Conservation (phyloP, 2,113 vertebrate species). For the Pelecanoides urinatrix region DNA sequence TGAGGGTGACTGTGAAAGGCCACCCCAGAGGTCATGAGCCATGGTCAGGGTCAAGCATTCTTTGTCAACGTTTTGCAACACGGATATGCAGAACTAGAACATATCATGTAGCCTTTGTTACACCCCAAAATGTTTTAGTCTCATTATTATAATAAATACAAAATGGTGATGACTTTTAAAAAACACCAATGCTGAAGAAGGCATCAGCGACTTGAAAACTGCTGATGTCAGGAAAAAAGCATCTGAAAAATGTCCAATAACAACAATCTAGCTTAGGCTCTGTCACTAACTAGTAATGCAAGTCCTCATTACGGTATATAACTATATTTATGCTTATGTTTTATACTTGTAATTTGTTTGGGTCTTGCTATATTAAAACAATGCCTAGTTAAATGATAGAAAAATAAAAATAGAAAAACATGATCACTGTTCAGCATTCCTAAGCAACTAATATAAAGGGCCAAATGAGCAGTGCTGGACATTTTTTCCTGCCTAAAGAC, state of each 20-base stretch:
- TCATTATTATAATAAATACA: background rate
- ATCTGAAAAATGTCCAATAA: background rate
- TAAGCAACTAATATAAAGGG: background rate
- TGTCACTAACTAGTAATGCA: background rate
- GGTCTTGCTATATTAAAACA: background rate
- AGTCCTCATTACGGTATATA: background rate
- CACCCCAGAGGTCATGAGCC: background rate
- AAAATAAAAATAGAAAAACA: background rate
- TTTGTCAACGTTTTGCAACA: background rate
- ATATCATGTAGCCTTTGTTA: background rate
- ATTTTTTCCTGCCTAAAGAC: background rate
- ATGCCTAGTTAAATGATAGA: background rate
- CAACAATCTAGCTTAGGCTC: background rate
- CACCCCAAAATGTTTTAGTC: background rate
- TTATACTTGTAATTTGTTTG: background rate
- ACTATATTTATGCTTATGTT: background rate
- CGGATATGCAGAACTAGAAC: background rate
- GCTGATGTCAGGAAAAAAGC: background rate
- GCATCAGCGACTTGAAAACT: background rate
- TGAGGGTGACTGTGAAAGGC: background rate
- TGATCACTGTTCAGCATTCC: background rate
- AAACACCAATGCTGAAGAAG: background rate
- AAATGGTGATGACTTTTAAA: background rate
- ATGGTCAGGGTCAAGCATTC: background rate
- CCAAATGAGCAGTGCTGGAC: background rate